These are phyloP conservation scores for Vulpes lagopus DNA, from an alignment of 2,113 vertebrate genomes.

Conservation along the genomic window DNA sequence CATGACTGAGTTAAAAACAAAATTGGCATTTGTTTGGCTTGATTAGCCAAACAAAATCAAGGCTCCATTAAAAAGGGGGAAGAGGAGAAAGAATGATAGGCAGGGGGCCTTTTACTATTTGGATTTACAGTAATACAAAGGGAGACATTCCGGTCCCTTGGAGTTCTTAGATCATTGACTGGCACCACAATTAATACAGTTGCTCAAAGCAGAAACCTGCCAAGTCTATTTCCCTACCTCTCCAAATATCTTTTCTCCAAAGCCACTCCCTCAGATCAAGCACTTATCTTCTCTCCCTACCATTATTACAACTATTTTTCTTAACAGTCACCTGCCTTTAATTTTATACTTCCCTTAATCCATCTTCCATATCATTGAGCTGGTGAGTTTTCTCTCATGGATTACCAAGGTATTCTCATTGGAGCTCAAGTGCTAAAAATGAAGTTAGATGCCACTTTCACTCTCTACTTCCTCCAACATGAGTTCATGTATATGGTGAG, in stretches of 20 bases:
- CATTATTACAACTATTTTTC: background rate
- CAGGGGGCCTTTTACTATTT: background rate
- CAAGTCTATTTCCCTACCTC: background rate
- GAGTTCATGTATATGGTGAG: background rate
- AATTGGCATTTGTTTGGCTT: background rate
- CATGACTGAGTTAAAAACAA: background rate
- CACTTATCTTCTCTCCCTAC: background rate
- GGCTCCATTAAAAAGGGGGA: background rate
- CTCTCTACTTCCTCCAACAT: background rate
- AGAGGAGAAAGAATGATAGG: background rate
- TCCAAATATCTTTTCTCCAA: background rate
- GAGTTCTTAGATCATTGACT: background rate
- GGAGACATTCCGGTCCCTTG: background rate
- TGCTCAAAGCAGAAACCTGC: slow-evolving; percentile 27
- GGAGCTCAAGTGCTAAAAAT: background rate
- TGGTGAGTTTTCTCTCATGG: background rate
- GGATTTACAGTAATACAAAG: background rate
- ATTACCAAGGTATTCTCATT: background rate
- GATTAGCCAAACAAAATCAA: slow-evolving; percentile 47
- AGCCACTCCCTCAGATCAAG: background rate
- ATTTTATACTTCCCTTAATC: background rate
- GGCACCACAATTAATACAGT: background rate
- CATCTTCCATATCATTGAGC: background rate
- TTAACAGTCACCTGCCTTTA: background rate
- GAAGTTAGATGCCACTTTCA: background rate